Evolutionary conservation across 2,113 vertebrate species (phyloP).

Genomic region (Paracanthobrama guichenoti): DNA sequence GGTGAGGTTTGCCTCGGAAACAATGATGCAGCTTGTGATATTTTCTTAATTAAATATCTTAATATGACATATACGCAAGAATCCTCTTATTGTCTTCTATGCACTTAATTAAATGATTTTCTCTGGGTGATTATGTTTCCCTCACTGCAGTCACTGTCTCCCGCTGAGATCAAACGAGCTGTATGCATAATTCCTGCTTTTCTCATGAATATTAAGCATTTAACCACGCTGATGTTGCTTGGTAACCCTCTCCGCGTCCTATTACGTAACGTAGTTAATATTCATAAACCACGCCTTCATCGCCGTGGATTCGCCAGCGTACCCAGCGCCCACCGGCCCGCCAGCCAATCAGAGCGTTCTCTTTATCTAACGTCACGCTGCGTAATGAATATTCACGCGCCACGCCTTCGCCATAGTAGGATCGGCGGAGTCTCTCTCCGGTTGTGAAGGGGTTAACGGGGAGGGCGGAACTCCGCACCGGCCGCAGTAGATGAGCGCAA

Average conservation of each 20-base stretch:
- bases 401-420: slow-evolving; percentile 6
- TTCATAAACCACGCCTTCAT: neutral
- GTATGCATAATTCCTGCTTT: neutral
- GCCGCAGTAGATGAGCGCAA: slow-evolving; percentile 52
- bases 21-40: too few relatives aligned
- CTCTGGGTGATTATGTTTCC: neutral
- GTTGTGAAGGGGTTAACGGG: slow-evolving; percentile 61
- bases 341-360: neutral
- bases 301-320: neutral
- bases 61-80: neutral
- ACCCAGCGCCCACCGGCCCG: slow-evolving; percentile 4
- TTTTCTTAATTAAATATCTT: neutral
- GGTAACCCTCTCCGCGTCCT: neutral
- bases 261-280: neutral
- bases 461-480: slow-evolving; percentile 47
- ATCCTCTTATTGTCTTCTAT: neutral
- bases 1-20: neutral
- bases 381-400: neutral
- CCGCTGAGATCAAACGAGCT: slow-evolving; percentile 8
- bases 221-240: neutral
- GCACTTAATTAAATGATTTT: neutral
- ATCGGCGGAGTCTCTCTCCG: neutral
- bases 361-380: neutral
- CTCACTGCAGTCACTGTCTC: slow-evolving; percentile 4
- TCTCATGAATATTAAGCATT: slow-evolving; percentile 18